A percentile compares a stretch with the other conserved stretches of the same genome.
phyloP scores from a whole-genome alignment of 2,797 vertebrate species.

The Helostoma temminkii region DNA sequence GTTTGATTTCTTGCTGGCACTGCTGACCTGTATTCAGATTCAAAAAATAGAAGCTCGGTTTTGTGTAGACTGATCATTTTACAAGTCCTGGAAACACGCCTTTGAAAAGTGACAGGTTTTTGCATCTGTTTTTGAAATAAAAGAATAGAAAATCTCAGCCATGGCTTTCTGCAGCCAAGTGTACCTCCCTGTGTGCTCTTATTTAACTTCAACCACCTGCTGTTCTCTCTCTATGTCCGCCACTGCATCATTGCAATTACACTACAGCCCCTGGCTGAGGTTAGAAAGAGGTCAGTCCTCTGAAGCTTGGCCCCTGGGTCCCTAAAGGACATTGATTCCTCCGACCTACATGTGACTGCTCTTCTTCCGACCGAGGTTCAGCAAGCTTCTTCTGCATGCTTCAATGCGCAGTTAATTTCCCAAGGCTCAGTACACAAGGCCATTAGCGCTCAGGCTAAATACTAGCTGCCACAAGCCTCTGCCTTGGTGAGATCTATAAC shows the following conservation, averaged over 20 bases:
- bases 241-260: conserved; percentile 53
- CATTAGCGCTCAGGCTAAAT: conserved; percentile 74
- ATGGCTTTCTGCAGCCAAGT: background rate
- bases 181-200: background rate
- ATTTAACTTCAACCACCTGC: conserved; percentile 2
- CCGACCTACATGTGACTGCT: conserved; percentile 71
- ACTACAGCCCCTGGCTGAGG: conserved; percentile 45
- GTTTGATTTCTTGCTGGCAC: background rate
- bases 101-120: background rate
- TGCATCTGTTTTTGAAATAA: background rate
- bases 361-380: conserved; percentile 55
- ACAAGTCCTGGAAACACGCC: background rate
- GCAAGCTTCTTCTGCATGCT: conserved; percentile 56
- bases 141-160: background rate
- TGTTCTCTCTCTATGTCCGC: conserved; percentile 30
- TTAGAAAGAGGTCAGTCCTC: conserved; percentile 63
- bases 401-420: conserved; percentile 76
- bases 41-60: background rate
- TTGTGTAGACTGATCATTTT: background rate
- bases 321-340: conserved; percentile 74
- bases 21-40: conserved; percentile 21
- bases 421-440: conserved; percentile 66
- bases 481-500: conserved; percentile 66
- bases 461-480: conserved; percentile 57
- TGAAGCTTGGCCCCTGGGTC: conserved; percentile 49